A percentile compares a stretch with the other conserved stretches of the same genome.
These are phyloP conservation scores for Bombus consobrinus DNA, from an alignment of 1,140 invertebrate genomes.

Conservation along the genomic window DNA sequence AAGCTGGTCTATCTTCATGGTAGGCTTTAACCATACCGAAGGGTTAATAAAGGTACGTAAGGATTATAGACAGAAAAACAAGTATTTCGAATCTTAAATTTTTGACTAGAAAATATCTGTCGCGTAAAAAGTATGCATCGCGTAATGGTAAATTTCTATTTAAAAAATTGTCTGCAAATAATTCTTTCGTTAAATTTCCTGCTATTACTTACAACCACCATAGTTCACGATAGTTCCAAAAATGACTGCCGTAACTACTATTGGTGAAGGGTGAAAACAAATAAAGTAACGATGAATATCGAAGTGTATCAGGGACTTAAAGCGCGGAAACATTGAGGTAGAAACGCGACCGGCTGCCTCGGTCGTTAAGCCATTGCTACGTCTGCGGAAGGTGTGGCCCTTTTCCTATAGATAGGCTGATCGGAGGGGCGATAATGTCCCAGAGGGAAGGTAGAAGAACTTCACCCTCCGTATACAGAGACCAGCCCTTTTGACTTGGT, in stretches of 20 bases:
- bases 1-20: not conserved
- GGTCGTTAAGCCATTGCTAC: conserved; percentile 42
- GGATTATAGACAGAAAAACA: too few relatives aligned
- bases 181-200: not conserved
- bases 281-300: not conserved
- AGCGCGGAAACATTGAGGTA: not conserved
- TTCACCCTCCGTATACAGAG: not conserved
- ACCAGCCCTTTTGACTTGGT: not conserved
- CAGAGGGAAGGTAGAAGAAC: conserved; percentile 21
- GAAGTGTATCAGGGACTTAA: not conserved
- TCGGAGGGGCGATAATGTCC: conserved; percentile 42
- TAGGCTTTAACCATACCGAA: not conserved
- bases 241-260: too few relatives aligned
- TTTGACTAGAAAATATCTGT: not conserved
- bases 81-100: not conserved
- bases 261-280: not conserved
- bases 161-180: not conserved
- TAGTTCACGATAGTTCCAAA: not conserved
- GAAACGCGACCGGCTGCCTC: not conserved
- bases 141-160: not conserved
- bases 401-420: conserved; percentile 32
- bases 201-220: not conserved
- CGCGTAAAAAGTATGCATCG: not conserved
- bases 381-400: conserved; percentile 50
- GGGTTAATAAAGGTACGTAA: not conserved